These are phyloP conservation scores for Lasius platythorax DNA, from an alignment of 2,888 invertebrate genomes.

Conservation along the genomic window DNA sequence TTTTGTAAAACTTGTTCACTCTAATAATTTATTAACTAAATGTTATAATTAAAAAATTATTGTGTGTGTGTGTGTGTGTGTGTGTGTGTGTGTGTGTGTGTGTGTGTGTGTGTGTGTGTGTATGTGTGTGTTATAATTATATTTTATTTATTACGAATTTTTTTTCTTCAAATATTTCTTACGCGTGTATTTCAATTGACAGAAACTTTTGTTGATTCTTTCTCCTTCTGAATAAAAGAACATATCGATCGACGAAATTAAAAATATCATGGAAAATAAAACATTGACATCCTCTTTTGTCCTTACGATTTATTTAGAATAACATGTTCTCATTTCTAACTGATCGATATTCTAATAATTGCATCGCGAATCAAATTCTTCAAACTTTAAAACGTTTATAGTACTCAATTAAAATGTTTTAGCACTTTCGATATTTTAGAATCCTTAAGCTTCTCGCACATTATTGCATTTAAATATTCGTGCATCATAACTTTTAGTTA, in stretches of 20 bases:
- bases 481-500: background rate
- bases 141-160: background rate
- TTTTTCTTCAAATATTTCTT: background rate
- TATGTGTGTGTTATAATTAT: background rate
- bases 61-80: background rate
- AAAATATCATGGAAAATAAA: background rate
- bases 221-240: slow-evolving; percentile 11
- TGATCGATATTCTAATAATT: background rate
- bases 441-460: background rate
- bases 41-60: background rate
- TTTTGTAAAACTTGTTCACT: background rate
- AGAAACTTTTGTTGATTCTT: background rate
- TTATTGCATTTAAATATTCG: background rate
- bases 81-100: too few species aligned
- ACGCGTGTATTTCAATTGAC: background rate
- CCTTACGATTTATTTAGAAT: background rate
- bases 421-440: background rate
- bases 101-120: background rate
- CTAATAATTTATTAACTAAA: background rate
- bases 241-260: background rate
- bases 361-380: background rate
- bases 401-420: background rate
- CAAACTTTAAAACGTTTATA: background rate
- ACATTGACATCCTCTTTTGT: background rate
- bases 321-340: background rate